Evolutionary conservation across 2,888 invertebrate species (phyloP).

Genomic region (Ochropleura leucogaster): DNA sequence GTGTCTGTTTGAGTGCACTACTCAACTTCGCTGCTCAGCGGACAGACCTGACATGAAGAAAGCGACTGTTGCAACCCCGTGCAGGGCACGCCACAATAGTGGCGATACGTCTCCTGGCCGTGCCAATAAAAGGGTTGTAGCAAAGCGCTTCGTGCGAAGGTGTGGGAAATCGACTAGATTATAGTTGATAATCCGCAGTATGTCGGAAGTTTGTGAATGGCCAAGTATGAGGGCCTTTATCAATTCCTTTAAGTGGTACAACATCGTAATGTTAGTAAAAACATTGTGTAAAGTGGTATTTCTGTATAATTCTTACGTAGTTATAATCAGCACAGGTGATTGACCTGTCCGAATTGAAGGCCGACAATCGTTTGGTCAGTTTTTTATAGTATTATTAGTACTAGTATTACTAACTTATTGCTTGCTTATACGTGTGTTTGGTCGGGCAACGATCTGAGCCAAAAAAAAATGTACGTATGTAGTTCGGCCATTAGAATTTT

Average conservation of each 20-base stretch:
- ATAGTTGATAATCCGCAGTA: no score
- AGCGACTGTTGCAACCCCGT: no score
- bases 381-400: constrained; percentile 80
- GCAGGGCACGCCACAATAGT: no score
- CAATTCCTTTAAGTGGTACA: neutral
- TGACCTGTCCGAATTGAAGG: constrained; percentile 86
- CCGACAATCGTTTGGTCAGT: constrained; percentile 84
- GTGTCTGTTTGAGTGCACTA: no score
- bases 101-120: no score
- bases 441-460: constrained; percentile 77
- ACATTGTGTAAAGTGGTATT: constrained; percentile 38
- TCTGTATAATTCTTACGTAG: constrained; percentile 40
- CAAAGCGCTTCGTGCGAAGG: no score
- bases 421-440: constrained; percentile 75
- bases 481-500: constrained; percentile 62
- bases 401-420: constrained; percentile 75
- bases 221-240: neutral
- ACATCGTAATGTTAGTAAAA: constrained; percentile 1
- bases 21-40: no score
- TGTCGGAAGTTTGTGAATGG: no score
- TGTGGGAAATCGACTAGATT: no score
- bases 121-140: no score
- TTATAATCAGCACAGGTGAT: constrained; percentile 81
- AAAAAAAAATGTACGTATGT: constrained; percentile 70
- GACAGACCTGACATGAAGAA: no score